Conservation (phyloP, 2,113 vertebrate species). For the Pterocles orientalis region DNA sequence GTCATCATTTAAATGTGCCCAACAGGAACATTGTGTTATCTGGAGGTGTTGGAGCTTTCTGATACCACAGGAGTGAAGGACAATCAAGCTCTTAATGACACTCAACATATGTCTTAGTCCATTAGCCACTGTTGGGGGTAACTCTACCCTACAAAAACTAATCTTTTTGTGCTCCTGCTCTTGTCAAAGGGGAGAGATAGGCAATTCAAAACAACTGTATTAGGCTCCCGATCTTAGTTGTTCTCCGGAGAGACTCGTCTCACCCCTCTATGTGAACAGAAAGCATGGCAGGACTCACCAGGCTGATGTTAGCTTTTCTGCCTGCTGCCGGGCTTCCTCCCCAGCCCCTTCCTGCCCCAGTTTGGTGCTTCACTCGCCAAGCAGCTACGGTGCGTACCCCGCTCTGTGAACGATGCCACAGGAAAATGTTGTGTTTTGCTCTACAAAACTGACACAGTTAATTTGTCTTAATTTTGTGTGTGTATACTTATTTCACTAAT, state of each 20-base stretch:
- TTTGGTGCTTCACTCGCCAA: not conserved
- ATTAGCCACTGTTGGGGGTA: not conserved
- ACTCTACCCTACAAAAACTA: not conserved
- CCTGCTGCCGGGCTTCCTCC: not conserved
- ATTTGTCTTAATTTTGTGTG: not conserved
- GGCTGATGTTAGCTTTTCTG: not conserved
- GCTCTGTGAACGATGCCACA: not conserved
- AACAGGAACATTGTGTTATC: not conserved
- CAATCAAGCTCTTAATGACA: not conserved
- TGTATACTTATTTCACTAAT: not conserved
- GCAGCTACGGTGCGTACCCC: accelerated
- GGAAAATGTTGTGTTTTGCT: not conserved
- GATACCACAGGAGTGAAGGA: not conserved
- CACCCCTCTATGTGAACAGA: not conserved
- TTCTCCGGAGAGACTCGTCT: not conserved
- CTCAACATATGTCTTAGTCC: not conserved
- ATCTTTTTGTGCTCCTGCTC: not conserved
- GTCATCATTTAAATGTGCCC: not conserved
- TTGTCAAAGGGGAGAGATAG: not conserved
- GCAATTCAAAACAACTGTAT: accelerated
- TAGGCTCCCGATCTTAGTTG: not conserved
- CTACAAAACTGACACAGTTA: not conserved
- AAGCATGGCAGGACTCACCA: accelerated
- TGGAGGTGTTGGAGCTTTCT: not conserved
- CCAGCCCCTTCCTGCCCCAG: not conserved